Evolutionary conservation across 2,113 vertebrate genomes (phyloP).

Genomic region (Microcebus lehilahytsara): DNA sequence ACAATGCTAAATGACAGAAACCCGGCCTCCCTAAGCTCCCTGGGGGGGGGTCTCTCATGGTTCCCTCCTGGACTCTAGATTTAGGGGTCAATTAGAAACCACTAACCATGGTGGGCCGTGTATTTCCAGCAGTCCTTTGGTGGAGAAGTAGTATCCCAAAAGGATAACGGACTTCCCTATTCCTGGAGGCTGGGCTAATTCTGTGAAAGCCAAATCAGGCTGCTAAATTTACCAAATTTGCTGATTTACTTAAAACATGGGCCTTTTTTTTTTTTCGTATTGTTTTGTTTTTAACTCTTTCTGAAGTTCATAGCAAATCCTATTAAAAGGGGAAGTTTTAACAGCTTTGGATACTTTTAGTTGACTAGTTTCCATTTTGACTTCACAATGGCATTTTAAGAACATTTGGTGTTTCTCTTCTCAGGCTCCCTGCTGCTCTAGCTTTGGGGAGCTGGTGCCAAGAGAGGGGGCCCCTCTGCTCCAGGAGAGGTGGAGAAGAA

Average conservation of each 20-base stretch:
- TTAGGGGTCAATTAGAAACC: not conserved
- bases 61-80: not conserved
- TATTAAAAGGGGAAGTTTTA: not conserved
- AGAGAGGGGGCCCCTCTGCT: not conserved
- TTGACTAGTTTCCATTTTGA: not conserved
- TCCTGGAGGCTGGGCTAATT: not conserved
- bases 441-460: not conserved
- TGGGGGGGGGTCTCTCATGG: rapidly evolving
- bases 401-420: not conserved
- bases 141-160: not conserved
- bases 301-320: not conserved
- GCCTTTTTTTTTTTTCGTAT: too few species aligned
- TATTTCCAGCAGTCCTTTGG: not conserved
- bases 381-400: not conserved
- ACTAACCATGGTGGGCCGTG: rapidly evolving
- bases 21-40: rapidly evolving
- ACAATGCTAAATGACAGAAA: rapidly evolving
- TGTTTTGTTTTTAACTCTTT: not conserved
- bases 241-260: rapidly evolving
- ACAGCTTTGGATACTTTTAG: not conserved
- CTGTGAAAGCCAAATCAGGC: not conserved
- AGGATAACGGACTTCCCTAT: not conserved
- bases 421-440: not conserved
- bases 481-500: not conserved
- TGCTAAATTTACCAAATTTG: not conserved